Evolutionary conservation across 2,888 invertebrate genomes (phyloP).

Genomic region (Imbricaverruca yamaguchii): DNA sequence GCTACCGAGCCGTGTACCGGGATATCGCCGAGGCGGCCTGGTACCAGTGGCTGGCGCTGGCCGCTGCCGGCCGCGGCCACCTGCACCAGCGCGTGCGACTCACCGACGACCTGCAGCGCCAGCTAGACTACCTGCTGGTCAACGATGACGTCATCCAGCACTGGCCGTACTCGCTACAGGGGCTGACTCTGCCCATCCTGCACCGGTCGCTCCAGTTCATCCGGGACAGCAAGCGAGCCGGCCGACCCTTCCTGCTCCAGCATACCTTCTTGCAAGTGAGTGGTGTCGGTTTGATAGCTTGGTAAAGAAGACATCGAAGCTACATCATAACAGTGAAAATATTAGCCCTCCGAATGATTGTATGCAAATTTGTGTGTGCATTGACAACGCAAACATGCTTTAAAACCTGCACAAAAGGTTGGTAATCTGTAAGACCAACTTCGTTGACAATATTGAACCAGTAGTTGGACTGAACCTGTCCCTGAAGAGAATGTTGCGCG

Average conservation of each 20-base stretch:
- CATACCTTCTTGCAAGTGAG: not conserved
- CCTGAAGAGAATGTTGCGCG: no score
- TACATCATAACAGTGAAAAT: not conserved
- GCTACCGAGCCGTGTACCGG: not conserved
- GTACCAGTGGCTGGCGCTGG: constrained; percentile 7
- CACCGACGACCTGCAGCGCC: not conserved
- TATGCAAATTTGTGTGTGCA: not conserved
- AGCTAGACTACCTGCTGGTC: not conserved
- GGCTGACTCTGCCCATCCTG: not conserved
- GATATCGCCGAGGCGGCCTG: not conserved
- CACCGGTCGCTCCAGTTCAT: not conserved
- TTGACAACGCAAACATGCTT: not conserved
- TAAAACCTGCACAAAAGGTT: not conserved
- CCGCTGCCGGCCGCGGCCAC: not conserved
- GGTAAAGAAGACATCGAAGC: not conserved
- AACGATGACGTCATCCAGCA: not conserved
- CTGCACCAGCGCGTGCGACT: not conserved
- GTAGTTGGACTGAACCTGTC: no score
- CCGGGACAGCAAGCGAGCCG: not conserved
- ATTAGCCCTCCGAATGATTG: not conserved
- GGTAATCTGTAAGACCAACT: not conserved
- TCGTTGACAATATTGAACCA: not conserved
- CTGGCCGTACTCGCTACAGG: not conserved
- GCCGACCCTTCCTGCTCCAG: not conserved
- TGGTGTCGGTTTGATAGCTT: not conserved